Evolutionary conservation across 1,140 invertebrate genomes (phyloP).

Genomic region (Cepaea nemoralis): DNA sequence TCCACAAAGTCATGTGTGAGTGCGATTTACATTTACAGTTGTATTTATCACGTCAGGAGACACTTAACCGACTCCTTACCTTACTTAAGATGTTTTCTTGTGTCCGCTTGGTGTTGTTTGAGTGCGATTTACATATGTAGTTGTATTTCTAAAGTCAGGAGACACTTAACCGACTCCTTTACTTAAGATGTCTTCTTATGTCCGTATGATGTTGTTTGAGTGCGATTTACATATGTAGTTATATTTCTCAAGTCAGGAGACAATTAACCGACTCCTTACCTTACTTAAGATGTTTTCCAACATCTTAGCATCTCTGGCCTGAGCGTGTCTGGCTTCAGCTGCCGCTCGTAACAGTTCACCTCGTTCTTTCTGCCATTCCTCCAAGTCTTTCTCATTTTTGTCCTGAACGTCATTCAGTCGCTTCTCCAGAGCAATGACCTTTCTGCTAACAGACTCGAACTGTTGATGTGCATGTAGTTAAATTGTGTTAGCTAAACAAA

Average conservation of each 20-base stretch:
- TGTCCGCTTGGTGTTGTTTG: too few species aligned
- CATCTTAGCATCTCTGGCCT: constrained; percentile 52
- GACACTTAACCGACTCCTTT: constrained; percentile 12
- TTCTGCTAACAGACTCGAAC: constrained; percentile 49
- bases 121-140: too few species aligned
- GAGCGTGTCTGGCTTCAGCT: constrained; percentile 53
- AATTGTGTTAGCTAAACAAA: too few species aligned
- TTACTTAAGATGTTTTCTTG: constrained; percentile 38
- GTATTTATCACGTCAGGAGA: too few species aligned
- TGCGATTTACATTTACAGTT: too few species aligned
- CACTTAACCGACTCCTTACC: constrained; percentile 25
- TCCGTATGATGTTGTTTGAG: too few species aligned
- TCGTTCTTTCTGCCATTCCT: constrained; percentile 55
- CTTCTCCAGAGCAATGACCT: constrained; percentile 47
- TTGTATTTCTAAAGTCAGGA: too few species aligned
- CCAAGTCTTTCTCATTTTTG: constrained; percentile 52
- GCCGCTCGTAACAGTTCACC: constrained; percentile 53
- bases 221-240: too few species aligned
- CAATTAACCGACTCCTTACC: constrained; percentile 25
- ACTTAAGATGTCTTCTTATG: too few species aligned
- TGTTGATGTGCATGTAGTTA: constrained; percentile 38
- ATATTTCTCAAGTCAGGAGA: too few species aligned
- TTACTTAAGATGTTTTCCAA: constrained; percentile 38
- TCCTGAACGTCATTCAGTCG: constrained; percentile 54
- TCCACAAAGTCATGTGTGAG: too few species aligned